Evolutionary conservation across 2,888 invertebrate genomes (phyloP).

Genomic region (Morpho achilles): DNA sequence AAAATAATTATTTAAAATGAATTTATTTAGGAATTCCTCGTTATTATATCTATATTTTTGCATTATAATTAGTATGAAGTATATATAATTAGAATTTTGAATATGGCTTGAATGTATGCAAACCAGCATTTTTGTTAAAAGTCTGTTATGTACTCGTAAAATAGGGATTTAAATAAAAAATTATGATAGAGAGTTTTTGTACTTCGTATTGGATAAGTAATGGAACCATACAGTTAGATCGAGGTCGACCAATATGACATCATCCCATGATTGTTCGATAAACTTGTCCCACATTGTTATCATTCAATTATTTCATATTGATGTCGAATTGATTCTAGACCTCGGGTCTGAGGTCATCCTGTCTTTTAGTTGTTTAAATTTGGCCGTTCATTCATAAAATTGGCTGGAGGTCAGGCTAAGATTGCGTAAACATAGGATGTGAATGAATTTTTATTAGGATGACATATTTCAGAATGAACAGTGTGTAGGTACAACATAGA

Average conservation of each 20-base stretch:
- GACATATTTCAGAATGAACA: not conserved
- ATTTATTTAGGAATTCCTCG: too few species aligned
- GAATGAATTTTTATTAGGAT: conserved; percentile 7
- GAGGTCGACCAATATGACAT: conserved; percentile 46
- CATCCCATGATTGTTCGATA: conserved; percentile 48
- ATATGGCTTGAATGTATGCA: too few species aligned
- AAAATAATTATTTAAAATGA: too few species aligned
- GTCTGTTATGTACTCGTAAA: not conserved
- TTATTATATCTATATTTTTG: not conserved
- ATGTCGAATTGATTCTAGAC: conserved; percentile 53
- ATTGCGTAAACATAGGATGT: conserved; percentile 9
- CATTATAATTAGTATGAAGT: too few species aligned
- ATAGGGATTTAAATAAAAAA: not conserved
- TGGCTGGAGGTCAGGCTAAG: conserved; percentile 4
- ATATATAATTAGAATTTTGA: too few species aligned
- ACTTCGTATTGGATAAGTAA: not conserved
- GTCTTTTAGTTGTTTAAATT: conserved; percentile 16
- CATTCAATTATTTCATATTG: conserved; percentile 68
- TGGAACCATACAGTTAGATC: conserved; percentile 19
- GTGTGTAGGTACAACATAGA: not conserved
- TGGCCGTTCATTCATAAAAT: conserved; percentile 19
- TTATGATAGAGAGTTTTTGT: not conserved
- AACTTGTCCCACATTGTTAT: conserved; percentile 54
- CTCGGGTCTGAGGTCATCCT: conserved; percentile 28
- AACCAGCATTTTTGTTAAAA: too few species aligned